A percentile compares a stretch with the other conserved stretches of the same genome.
These are phyloP conservation scores for Decapterus maruadsi DNA, from an alignment of 2,797 vertebrate genomes.

Conservation along the genomic window DNA sequence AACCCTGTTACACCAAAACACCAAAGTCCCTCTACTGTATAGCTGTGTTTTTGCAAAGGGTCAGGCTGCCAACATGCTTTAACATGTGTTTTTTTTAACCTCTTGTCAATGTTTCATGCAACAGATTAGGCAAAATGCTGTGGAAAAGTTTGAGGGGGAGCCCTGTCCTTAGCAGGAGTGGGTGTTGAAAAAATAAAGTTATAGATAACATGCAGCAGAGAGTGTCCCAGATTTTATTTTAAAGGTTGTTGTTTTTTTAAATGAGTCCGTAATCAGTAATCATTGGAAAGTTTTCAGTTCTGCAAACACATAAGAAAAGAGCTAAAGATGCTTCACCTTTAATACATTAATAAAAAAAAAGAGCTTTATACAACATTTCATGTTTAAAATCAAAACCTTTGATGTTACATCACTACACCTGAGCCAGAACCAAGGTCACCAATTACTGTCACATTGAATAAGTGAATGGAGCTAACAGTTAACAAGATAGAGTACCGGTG, in stretches of 20 bases:
- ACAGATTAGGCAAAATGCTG: constrained; percentile 27
- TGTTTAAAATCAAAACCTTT: constrained; percentile 1
- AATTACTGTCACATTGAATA: background rate
- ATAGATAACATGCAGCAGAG: background rate
- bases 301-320: background rate
- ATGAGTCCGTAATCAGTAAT: background rate
- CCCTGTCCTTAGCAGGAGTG: background rate
- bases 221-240: background rate
- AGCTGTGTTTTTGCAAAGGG: constrained; percentile 41
- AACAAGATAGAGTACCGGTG: too few species aligned
- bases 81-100: constrained; percentile 24
- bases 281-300: background rate
- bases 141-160: background rate
- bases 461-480: too few species aligned
- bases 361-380: constrained; percentile 3
- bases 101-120: constrained; percentile 23
- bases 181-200: background rate
- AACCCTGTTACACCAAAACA: constrained; percentile 48
- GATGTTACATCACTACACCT: background rate
- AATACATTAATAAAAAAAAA: constrained; percentile 1
- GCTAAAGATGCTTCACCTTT: background rate
- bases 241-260: background rate
- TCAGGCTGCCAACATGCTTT: constrained; percentile 31
- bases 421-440: constrained; percentile 7
- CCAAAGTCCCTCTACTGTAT: constrained; percentile 27